Conservation (phyloP, 2,888 invertebrate species). For the Lasioglossum malachurum region DNA sequence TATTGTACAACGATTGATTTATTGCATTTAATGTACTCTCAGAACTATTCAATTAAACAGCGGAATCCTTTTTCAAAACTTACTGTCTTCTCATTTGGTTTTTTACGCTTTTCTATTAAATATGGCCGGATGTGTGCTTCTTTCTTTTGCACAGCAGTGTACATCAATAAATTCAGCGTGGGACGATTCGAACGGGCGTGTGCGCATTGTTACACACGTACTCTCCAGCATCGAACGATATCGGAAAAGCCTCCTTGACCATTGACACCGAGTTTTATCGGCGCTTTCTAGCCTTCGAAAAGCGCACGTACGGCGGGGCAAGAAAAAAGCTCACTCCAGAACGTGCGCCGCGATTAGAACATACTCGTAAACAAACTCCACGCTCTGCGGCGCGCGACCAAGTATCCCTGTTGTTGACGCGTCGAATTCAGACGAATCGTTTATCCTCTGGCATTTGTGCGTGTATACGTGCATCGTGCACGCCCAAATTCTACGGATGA, state of each 20-base stretch:
- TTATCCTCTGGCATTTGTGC: not conserved
- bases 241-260: constrained; percentile 47
- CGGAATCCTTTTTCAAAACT: too few species aligned
- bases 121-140: too few species aligned
- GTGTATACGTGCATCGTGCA: not conserved
- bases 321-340: not conserved
- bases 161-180: not conserved
- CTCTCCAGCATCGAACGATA: not conserved
- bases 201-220: not conserved
- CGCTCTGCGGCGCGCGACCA: not conserved
- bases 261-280: constrained; percentile 27
- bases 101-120: too few species aligned
- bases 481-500: not conserved
- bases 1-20: too few species aligned
- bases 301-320: not conserved
- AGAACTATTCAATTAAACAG: too few species aligned
- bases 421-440: not conserved
- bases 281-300: not conserved
- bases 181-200: not conserved
- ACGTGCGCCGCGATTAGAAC: not conserved
- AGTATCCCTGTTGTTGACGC: not conserved
- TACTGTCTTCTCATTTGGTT: too few species aligned
- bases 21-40: too few species aligned
- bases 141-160: too few species aligned
- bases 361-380: constrained; percentile 24